phyloP scores from a whole-genome alignment of 2,888 invertebrate genomes.

The Hydriomena furcata region DNA sequence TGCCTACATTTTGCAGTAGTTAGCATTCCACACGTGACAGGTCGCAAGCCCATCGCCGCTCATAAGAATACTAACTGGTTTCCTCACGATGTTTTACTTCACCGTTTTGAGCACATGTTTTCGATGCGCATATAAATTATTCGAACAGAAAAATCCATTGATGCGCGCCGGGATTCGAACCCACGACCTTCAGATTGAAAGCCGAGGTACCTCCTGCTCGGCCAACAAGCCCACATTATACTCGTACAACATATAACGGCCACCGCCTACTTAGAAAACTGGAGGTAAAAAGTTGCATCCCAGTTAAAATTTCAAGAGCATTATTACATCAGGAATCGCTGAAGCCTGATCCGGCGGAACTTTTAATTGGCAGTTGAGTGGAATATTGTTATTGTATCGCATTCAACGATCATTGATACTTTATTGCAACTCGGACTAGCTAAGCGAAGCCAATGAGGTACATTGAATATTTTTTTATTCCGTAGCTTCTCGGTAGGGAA shows the following conservation, averaged over 20 bases:
- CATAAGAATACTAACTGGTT: too few relatives aligned
- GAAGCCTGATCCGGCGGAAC: constrained; percentile 60
- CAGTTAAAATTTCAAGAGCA: constrained; percentile 66
- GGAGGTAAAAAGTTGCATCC: constrained; percentile 48
- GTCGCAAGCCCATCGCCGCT: too few relatives aligned
- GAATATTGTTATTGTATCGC: constrained; percentile 64
- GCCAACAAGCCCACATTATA: too few relatives aligned
- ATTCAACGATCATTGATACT: constrained; percentile 54
- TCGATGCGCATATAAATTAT: too few relatives aligned
- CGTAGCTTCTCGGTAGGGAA: background rate
- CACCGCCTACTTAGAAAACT: background rate
- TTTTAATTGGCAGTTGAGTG: constrained; percentile 75
- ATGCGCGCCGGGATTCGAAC: too few relatives aligned
- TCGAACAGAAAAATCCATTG: too few relatives aligned
- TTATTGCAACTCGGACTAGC: constrained; percentile 43
- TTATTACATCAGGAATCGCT: constrained; percentile 59
- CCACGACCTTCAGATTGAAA: too few relatives aligned
- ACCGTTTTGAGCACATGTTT: too few relatives aligned
- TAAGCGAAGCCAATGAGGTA: constrained; percentile 17
- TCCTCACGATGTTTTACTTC: too few relatives aligned
- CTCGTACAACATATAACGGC: background rate
- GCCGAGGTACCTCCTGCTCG: too few relatives aligned
- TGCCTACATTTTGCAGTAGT: too few relatives aligned
- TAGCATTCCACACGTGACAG: too few relatives aligned
- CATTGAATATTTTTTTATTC: constrained; percentile 1